Evolutionary conservation across 92 coral and sea anemone genomes (phyloP), one percentile per base, ranked within the genome.

Genomic region (Bergia puertoricense): DNA sequence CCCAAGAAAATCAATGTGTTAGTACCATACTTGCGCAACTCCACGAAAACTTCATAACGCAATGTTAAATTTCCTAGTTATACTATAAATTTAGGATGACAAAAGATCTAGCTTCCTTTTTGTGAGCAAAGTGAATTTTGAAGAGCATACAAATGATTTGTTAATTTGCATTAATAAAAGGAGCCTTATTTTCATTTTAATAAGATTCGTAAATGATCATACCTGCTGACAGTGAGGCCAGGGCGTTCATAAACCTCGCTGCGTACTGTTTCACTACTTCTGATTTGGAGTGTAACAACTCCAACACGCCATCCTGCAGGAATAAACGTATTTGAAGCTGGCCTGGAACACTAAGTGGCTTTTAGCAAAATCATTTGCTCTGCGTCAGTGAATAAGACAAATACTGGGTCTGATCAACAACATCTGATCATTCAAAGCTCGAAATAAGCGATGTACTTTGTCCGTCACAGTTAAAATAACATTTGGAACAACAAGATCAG

Each of bases 221-320:
- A 95, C 99, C 99, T 88, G 96, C 92, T 22, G 99, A 93, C 74
- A 97, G 91, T 11, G 99, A 97, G 38, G 98, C 98, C 81, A 97
- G 82, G 22, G 98, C 95, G 89, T 97, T 97, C 57, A 97, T 85
- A 82, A 97, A 89, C 90, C 99, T 90, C 36, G 95, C 98, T 74
- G 92, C 79, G 82, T 97, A 97, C 75, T 97, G 97, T 48, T 94
- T 90, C n/a, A 92, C 98, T n/a, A 93, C 91, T 36, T 92, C 99
- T 86, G 93, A 90, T 41, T 95, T 85, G 41, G 95, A 96, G 51
- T 87, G 89, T 36, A 97, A 90, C 45, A 95, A 86, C 76, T 93
- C 89, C 16, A 97, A 72, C 43, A 93, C 86, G 23, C 94, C 94
- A 81, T 88, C 94, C 99, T 96, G 79, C 16, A 81, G 68, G 18